Conservation (phyloP, 2,113 vertebrate genomes). For the Ceyx cyanopectus region DNA sequence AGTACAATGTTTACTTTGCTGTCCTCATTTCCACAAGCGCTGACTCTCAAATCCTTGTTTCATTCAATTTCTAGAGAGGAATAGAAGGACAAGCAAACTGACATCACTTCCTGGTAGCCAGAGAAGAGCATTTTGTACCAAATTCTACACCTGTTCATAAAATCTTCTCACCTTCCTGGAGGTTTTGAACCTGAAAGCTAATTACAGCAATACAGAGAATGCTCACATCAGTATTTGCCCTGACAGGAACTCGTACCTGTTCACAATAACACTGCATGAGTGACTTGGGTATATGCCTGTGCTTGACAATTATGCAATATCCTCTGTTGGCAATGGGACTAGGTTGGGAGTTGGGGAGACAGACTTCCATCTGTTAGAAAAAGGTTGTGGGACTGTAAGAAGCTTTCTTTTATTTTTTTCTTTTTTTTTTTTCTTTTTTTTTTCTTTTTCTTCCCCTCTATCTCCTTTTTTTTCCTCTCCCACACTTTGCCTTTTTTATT, state of each 20-base stretch:
- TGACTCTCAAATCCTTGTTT: not conserved
- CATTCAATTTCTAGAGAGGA: constrained; percentile 19
- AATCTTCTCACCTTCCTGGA: not conserved
- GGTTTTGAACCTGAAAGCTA: not conserved
- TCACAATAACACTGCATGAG: not conserved
- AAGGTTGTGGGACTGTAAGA: not conserved
- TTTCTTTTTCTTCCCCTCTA: no score
- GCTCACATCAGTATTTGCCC: rapidly evolving
- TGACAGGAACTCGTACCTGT: not conserved
- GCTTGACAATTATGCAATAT: not conserved
- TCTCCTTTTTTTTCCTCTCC: not conserved
- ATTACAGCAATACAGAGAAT: not conserved
- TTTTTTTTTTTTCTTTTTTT: not conserved
- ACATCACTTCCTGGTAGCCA: not conserved
- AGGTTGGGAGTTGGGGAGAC: not conserved
- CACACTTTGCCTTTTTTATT: constrained; percentile 27
- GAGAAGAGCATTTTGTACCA: not conserved
- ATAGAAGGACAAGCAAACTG: not conserved
- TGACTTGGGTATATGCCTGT: not conserved
- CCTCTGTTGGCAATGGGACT: not conserved
- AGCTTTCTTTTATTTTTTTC: not conserved
- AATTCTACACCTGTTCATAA: not conserved
- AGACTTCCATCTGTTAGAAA: constrained; percentile 18
- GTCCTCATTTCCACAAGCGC: not conserved
- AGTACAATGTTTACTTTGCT: not conserved